phyloP scores from a whole-genome alignment of 2,888 invertebrate species.

The Hypercompe scribonia region DNA sequence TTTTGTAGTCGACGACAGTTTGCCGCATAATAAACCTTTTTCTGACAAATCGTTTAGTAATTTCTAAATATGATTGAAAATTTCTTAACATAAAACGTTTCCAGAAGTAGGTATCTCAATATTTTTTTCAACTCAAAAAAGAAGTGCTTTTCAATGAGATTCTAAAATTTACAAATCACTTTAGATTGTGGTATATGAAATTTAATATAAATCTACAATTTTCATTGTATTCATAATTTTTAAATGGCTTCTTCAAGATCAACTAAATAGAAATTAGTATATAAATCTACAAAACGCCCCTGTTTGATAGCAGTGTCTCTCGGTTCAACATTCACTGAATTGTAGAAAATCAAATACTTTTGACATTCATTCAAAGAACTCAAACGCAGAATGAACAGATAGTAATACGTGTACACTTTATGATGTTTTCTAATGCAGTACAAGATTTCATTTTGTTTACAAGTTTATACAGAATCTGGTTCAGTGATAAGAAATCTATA shows the following conservation, averaged over 20 bases:
- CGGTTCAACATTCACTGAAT: not conserved
- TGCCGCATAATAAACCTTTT: not conserved
- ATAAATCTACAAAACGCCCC: not conserved
- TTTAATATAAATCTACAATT: not conserved
- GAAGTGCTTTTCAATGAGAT: not conserved
- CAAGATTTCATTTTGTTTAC: constrained; percentile 52
- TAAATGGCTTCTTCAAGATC: not conserved
- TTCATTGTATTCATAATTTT: not conserved
- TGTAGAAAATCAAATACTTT: not conserved
- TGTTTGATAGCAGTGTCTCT: not conserved
- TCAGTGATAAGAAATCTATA: constrained; percentile 48
- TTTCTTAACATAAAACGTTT: not conserved
- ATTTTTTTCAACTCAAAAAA: not conserved
- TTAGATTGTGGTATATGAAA: not conserved
- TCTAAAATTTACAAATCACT: not conserved
- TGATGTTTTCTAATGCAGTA: constrained; percentile 41
- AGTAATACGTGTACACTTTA: constrained; percentile 34
- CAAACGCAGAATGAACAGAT: constrained; percentile 27
- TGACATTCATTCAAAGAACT: constrained; percentile 10
- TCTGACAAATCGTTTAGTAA: not conserved
- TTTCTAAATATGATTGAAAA: not conserved
- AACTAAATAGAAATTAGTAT: not conserved
- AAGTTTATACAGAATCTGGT: constrained; percentile 48
- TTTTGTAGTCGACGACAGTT: not conserved
- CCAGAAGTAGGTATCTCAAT: not conserved